Base-by-base conservation (phyloP, 2,113 vertebrate genomes). In the Actinemys pallida region DNA sequence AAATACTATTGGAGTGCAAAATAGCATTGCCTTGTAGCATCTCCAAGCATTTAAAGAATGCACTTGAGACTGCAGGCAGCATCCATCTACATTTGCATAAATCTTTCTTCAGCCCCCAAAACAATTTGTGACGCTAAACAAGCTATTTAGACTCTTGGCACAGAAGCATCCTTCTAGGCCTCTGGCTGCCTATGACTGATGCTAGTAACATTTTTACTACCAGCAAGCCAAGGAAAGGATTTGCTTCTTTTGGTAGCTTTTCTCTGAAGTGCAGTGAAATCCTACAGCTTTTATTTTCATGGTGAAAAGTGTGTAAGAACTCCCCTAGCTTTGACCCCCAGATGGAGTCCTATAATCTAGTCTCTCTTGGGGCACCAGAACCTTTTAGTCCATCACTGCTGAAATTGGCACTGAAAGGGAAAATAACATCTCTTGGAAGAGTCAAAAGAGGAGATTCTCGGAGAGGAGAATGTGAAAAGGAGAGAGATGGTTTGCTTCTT, bases 321-420 rank as follows among this genome's bases (percentile, higher is more conserved):
- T 91, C 90, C 96, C 91, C 95, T 96, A 89, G 97, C 95, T 97
- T 97, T 97, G 95, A 97, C 95, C 96, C 96, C 94, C 97, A 97
- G 95, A 97, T 83, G 89, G 95, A 97, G 95, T 97, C 96, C 96
- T 98, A 95, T 97, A 97, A 97, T 97, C 96, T 97, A 96, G 92
- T 97, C 96, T 97, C 97, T 81, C 96, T 95, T 96, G 96, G 95
- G 92, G 96, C 97, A 92, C 91, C 93, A 96, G 95, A 97, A 96
- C 93, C 92, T 97, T 96, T 97, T 96, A 97, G 97, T 88, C 95
- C 93, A 96, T 96, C 96, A 83, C 93, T 93, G 91, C 90, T 97
- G 92, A 98, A 97, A 98, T 97, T 98, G 97, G 93, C 92, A 92
- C 94, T 96, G 95, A 93, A 94, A 97, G 92, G 96, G 95, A 97